A percentile compares a stretch with the other conserved stretches of the same genome.
phyloP scores from a whole-genome alignment of 2,888 invertebrate species.

The Pegoplata infirma region DNA sequence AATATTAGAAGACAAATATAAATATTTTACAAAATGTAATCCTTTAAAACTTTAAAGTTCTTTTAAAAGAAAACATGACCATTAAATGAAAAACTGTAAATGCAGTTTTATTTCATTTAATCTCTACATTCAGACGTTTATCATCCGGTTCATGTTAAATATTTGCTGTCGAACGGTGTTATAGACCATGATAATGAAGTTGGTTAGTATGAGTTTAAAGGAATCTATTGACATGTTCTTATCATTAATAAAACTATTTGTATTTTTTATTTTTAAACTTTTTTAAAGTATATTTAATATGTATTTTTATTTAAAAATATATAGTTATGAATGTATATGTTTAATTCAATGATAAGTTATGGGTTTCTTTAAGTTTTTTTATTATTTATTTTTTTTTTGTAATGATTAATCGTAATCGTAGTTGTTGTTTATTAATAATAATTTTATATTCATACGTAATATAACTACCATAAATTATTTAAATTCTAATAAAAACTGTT shows the following conservation, averaged over 20 bases:
- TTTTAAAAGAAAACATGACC: too few species aligned
- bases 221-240: not conserved
- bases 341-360: slow-evolving; percentile 40
- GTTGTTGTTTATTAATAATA: slow-evolving; percentile 8
- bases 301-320: slow-evolving; percentile 60
- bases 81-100: too few species aligned
- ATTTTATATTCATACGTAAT: slow-evolving; percentile 9
- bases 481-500: slow-evolving; percentile 27
- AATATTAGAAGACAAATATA: too few species aligned
- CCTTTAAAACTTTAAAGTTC: too few species aligned
- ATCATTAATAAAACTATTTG: slow-evolving; percentile 14
- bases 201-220: too few species aligned
- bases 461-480: slow-evolving; percentile 22
- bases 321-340: slow-evolving; percentile 48
- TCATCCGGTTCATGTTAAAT: too few species aligned
- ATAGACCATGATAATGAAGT: too few species aligned
- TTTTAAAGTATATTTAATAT: slow-evolving; percentile 56
- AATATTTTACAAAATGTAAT: too few species aligned
- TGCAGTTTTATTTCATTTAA: too few species aligned
- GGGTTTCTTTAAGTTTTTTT: slow-evolving; percentile 1
- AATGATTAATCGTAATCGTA: slow-evolving; percentile 42
- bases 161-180: too few species aligned
- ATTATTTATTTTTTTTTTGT: slow-evolving; percentile 4
- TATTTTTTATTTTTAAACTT: slow-evolving; percentile 38
- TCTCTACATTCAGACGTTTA: too few species aligned